These are phyloP conservation scores for Carassius carassius DNA, from an alignment of 2,113 vertebrate genomes.

Conservation along the genomic window DNA sequence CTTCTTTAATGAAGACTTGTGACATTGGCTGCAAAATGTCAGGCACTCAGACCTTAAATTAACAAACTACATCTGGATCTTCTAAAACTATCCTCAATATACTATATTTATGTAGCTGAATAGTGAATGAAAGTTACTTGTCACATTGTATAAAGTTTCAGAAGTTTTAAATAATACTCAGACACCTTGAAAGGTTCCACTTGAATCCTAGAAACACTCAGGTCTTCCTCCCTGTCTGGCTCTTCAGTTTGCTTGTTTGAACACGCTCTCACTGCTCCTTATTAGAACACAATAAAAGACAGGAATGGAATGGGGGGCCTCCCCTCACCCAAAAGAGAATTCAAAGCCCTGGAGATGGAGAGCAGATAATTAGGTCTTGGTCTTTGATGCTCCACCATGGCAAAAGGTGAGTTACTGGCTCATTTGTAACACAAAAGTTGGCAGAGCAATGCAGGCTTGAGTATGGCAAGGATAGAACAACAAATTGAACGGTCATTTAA, in stretches of 20 bases:
- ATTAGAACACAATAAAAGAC: conserved; percentile 56
- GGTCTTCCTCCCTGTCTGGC: conserved; percentile 33
- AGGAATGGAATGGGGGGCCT: conserved; percentile 45
- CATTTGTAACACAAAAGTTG: conserved; percentile 40
- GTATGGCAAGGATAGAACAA: conserved; percentile 12
- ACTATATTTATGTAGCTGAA: background rate
- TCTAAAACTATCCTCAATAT: background rate
- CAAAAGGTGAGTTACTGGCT: conserved; percentile 41
- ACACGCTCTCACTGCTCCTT: conserved; percentile 47
- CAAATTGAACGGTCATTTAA: conserved; percentile 37
- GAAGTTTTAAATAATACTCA: background rate
- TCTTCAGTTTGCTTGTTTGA: conserved; percentile 44
- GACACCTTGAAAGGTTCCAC: conserved; percentile 4
- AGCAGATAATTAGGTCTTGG: conserved; percentile 47
- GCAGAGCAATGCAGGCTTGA: conserved; percentile 18
- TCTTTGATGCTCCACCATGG: conserved; percentile 47
- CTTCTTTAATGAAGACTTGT: conserved; percentile 20
- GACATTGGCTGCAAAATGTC: conserved; percentile 4
- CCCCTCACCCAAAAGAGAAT: conserved; percentile 32
- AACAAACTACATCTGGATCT: conserved; percentile 2
- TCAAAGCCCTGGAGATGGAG: conserved; percentile 49
- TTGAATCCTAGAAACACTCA: conserved; percentile 19
- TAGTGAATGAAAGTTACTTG: conserved; percentile 1
- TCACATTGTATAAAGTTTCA: background rate
- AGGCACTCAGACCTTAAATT: background rate